phyloP scores from a whole-genome alignment of 2,797 vertebrate species.

The Eulemur albifrons region DNA sequence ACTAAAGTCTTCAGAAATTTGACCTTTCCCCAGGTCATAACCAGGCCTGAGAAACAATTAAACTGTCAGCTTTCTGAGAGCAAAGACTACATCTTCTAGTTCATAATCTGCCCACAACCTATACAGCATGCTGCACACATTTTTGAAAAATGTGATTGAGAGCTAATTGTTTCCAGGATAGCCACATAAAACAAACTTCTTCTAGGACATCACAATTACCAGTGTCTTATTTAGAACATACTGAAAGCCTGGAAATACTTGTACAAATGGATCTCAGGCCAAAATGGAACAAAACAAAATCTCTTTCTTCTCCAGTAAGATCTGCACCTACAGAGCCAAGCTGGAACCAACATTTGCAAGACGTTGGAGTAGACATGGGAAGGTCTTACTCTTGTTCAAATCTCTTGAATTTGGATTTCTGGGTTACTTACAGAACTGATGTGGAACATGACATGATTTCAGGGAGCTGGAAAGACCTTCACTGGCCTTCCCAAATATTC shows the following conservation, averaged over 20 bases:
- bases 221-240: not conserved
- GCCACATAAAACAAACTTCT: not conserved
- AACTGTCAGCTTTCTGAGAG: constrained; percentile 6
- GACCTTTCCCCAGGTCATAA: not conserved
- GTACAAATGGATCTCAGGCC: not conserved
- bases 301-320: not conserved
- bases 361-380: not conserved
- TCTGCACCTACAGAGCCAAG: not conserved
- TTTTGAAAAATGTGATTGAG: constrained; percentile 24
- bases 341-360: not conserved
- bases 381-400: not conserved
- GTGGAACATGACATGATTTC: not conserved
- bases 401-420: constrained; percentile 9
- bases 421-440: not conserved
- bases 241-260: not conserved
- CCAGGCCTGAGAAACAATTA: not conserved
- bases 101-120: not conserved
- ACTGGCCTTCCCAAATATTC: not conserved
- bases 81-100: not conserved
- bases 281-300: not conserved
- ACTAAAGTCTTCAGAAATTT: not conserved
- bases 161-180: not conserved
- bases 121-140: not conserved
- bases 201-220: not conserved
- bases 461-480: not conserved